phyloP scores from a whole-genome alignment of 2,888 invertebrate genomes.

The Beris chalybata region DNA sequence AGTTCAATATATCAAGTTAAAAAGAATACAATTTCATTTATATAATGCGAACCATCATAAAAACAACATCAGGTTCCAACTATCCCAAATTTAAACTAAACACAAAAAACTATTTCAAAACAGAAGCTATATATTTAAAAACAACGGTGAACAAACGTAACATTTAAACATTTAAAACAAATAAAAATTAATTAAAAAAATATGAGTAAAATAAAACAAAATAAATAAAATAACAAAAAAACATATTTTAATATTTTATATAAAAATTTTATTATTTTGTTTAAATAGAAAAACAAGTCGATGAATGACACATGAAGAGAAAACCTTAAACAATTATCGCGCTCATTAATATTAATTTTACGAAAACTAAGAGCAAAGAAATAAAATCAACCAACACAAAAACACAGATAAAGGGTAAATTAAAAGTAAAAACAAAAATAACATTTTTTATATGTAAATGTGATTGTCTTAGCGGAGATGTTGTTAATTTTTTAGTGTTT shows the following conservation, averaged over 20 bases:
- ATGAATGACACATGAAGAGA: constrained; percentile 1
- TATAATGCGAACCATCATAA: no score
- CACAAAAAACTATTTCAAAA: no score
- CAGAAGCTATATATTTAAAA: background rate
- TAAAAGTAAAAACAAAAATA: constrained; percentile 9
- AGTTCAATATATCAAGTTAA: no score
- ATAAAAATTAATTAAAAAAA: constrained; percentile 3
- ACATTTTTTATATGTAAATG: constrained; percentile 32
- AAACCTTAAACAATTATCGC: background rate
- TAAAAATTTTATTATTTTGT: no score
- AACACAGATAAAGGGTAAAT: background rate
- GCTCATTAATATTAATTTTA: background rate
- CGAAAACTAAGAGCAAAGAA: background rate
- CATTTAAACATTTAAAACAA: constrained; percentile 18
- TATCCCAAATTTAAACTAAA: no score
- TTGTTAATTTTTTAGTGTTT: constrained; percentile 33
- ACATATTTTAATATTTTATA: no score
- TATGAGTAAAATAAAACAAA: constrained; percentile 1
- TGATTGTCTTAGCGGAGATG: constrained; percentile 31
- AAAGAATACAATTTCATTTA: no score
- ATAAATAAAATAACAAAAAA: background rate
- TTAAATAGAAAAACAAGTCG: background rate
- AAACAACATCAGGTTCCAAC: no score
- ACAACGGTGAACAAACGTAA: constrained; percentile 11
- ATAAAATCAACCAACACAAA: constrained; percentile 4